Percentiles rank a stretch among this genome's conserved stretches.
phyloP scores from a whole-genome alignment of 2,797 vertebrate species.

The Percopsis omiscomaycus region DNA sequence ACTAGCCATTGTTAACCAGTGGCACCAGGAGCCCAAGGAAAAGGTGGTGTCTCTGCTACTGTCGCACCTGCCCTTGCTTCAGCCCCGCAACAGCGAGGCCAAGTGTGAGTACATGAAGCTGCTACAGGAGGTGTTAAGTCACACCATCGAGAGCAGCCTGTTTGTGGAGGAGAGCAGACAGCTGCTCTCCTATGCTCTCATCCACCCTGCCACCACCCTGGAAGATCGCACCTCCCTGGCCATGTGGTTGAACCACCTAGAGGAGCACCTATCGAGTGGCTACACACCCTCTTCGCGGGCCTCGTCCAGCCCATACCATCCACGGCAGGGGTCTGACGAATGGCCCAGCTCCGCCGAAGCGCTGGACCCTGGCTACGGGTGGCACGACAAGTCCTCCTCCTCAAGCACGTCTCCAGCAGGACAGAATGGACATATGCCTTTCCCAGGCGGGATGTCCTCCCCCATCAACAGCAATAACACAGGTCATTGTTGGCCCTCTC shows the following conservation, averaged over 20 bases:
- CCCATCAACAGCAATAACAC: constrained; percentile 84
- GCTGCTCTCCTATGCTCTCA: constrained; percentile 95
- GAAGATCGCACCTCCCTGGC: constrained; percentile 94
- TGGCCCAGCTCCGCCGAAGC: constrained; percentile 84
- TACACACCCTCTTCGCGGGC: constrained; percentile 75
- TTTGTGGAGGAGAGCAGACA: constrained; percentile 96
- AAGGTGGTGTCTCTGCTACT: constrained; percentile 90
- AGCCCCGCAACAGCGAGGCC: constrained; percentile 91
- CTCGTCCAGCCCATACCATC: constrained; percentile 79
- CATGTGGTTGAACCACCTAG: constrained; percentile 93
- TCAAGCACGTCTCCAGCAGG: constrained; percentile 79
- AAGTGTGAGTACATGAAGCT: constrained; percentile 97
- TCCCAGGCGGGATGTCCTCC: constrained; percentile 84
- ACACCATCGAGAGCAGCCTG: constrained; percentile 92
- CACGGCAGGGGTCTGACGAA: constrained; percentile 88
- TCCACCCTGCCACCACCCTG: constrained; percentile 93
- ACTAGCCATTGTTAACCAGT: constrained; percentile 89
- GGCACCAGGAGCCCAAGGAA: constrained; percentile 93
- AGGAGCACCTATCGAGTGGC: constrained; percentile 87
- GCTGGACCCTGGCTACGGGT: constrained; percentile 81
- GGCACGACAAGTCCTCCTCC: constrained; percentile 84
- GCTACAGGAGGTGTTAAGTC: constrained; percentile 91
- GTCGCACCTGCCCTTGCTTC: constrained; percentile 90
- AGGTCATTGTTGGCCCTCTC: constrained; percentile 63
- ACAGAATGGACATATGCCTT: constrained; percentile 89